phyloP scores from a whole-genome alignment of 37 sponge, comb jelly and placozoan species.

The Geodia barretti region DNA sequence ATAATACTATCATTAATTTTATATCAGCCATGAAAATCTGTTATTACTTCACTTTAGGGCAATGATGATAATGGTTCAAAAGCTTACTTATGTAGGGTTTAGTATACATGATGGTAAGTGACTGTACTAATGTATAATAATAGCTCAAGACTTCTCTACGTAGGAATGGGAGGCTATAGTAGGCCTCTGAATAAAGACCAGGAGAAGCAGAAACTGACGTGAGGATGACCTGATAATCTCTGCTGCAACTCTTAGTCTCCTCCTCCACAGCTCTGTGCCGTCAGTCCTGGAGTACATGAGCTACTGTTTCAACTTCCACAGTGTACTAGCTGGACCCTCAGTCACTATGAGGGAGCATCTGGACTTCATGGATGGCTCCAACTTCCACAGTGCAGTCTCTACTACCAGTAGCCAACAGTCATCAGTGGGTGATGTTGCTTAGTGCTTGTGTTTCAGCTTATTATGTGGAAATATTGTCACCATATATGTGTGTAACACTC shows the following conservation, averaged over 20 bases:
- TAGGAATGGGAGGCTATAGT: conserved; percentile 40
- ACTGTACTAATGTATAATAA: not conserved
- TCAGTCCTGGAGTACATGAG: conserved; percentile 67
- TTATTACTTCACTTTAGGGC: not conserved
- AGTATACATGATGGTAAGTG: conserved; percentile 76
- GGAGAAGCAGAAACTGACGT: not conserved
- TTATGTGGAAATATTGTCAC: too few species aligned
- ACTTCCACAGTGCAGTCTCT: conserved; percentile 21
- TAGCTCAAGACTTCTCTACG: too few species aligned
- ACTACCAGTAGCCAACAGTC: too few species aligned
- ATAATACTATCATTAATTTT: too few species aligned
- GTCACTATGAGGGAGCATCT: conserved; percentile 63
- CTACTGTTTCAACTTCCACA: conserved; percentile 82
- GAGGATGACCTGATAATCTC: too few species aligned
- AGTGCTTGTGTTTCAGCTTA: too few species aligned
- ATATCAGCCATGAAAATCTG: too few species aligned
- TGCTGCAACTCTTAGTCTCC: not conserved
- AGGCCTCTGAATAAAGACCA: conserved; percentile 69
- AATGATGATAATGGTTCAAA: conserved; percentile 55
- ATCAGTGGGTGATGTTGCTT: too few species aligned
- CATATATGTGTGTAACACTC: too few species aligned
- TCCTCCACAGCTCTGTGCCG: conserved; percentile 18
- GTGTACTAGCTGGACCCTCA: conserved; percentile 74
- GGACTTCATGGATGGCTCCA: conserved; percentile 79
- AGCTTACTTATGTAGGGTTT: conserved; percentile 54